phyloP scores from a whole-genome alignment of 1,140 invertebrate species.

The Leptestheria dahalacensis region DNA sequence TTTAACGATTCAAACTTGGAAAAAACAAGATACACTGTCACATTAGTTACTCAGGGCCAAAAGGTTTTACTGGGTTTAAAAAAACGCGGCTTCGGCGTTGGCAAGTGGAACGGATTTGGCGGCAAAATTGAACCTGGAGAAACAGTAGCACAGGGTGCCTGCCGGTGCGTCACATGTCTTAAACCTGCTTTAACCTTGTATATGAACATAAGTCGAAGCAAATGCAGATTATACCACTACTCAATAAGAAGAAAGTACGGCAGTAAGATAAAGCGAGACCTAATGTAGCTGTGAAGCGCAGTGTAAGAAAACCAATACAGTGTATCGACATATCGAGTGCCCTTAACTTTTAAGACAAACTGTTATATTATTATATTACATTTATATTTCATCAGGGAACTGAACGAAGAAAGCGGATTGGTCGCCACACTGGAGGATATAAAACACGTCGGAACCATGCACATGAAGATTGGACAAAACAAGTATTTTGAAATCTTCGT shows the following conservation, averaged over 20 bases:
- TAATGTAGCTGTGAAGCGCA: neutral
- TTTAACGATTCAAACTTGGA: neutral
- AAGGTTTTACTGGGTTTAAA: slow-evolving; percentile 50
- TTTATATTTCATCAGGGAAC: slow-evolving; percentile 27
- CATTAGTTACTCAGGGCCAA: slow-evolving; percentile 38
- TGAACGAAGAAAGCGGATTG: slow-evolving; percentile 46
- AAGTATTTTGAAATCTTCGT: slow-evolving; percentile 43
- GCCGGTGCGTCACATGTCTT: too few species aligned
- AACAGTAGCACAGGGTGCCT: slow-evolving; percentile 37
- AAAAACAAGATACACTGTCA: slow-evolving; percentile 38
- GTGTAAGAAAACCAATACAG: neutral
- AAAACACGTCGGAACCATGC: slow-evolving; percentile 40
- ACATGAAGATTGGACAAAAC: slow-evolving; percentile 45
- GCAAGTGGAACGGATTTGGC: slow-evolving; percentile 64
- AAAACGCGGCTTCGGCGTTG: slow-evolving; percentile 52
- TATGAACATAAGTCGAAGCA: too few species aligned
- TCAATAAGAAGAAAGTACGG: too few species aligned
- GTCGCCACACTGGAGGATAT: slow-evolving; percentile 29
- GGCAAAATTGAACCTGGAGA: slow-evolving; percentile 55
- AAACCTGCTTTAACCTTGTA: too few species aligned
- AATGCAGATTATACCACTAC: too few species aligned
- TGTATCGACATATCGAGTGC: neutral
- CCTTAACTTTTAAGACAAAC: neutral
- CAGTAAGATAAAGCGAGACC: too few species aligned
- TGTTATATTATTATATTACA: slow-evolving; percentile 7